Evolutionary conservation across 2,797 vertebrate genomes (phyloP), one percentile per base, ranked within the genome.

Genomic region (Nothura maculosa): DNA sequence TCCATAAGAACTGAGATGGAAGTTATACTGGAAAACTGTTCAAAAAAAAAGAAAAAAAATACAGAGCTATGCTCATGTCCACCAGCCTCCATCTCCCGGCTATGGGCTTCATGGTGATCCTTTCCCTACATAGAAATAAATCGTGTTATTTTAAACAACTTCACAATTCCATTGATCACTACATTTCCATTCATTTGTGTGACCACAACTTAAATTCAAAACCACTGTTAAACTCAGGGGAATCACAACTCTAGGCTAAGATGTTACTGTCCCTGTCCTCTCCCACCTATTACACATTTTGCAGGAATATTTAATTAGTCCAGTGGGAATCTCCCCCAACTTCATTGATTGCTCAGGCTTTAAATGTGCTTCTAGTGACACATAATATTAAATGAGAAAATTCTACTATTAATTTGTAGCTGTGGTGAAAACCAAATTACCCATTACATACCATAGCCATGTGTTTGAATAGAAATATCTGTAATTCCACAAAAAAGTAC

Each of bases 401-500:
- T 25, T 67, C 24, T 47, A 47, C 45, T 58, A 43, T 80, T 87
- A 47, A 60, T 27, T 93, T 92, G 27, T 38, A 81, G 45, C 66
- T 69, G 34, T 11, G 28, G 38, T 78, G 54, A 81, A 94, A 89
- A 92, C 45, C 63, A 85, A 81, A 61, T 34, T 2, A 30, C 87
- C 32, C 62, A 75, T 67, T 62, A 52, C 10, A 12, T 67, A 75
- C 21, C 58, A 85, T 88, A 36, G n/a, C 58, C 76, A 62, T 38
- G 85, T 73, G 50, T 27, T 92, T 83, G 73, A 66, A 92, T 90
- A 85, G 82, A 82, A 89, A 93, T 47, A 92, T 25, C 85, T 63
- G 30, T 92, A 38, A 76, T 89, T 85, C 57, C 52, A 76, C 36
- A 90, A 89, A 78, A 91, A 78, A 36, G 40, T 87, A 36, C 87